These are phyloP conservation scores for Anorthoa munda DNA, from an alignment of 2,888 invertebrate species.

Conservation along the genomic window DNA sequence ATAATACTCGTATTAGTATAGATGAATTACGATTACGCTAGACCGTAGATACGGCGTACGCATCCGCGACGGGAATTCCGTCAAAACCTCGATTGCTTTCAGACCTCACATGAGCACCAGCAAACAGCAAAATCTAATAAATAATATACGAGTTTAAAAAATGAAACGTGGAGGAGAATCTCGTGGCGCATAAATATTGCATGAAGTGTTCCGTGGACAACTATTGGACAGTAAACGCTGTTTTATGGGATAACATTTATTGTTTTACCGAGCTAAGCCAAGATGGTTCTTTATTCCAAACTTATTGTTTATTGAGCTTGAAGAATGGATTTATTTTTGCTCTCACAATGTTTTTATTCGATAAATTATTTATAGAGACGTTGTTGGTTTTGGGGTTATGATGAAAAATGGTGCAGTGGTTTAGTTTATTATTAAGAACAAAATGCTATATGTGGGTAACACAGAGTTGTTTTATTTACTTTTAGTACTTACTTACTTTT, in stretches of 20 bases:
- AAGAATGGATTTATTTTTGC: constrained; percentile 61
- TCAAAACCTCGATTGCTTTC: constrained; percentile 30
- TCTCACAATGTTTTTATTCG: constrained; percentile 43
- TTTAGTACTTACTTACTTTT: background rate
- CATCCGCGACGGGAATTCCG: too few relatives aligned
- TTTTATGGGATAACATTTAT: constrained; percentile 88
- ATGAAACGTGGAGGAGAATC: constrained; percentile 63
- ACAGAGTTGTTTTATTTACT: constrained; percentile 2
- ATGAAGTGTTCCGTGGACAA: constrained; percentile 85
- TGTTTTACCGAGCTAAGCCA: constrained; percentile 83
- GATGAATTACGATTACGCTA: too few relatives aligned
- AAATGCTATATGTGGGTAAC: background rate
- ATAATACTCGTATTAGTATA: too few relatives aligned
- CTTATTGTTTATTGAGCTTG: constrained; percentile 77
- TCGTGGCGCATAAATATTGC: constrained; percentile 85
- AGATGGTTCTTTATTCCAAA: constrained; percentile 74
- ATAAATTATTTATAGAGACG: constrained; percentile 58
- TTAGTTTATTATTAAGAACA: constrained; percentile 17
- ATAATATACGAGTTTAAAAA: constrained; percentile 73
- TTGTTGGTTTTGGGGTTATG: constrained; percentile 31
- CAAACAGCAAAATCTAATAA: constrained; percentile 65
- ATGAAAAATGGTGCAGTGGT: constrained; percentile 35
- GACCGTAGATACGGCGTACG: too few relatives aligned
- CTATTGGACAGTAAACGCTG: constrained; percentile 87
- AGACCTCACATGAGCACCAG: constrained; percentile 27